Evolutionary conservation across 2,888 invertebrate genomes (phyloP).

Genomic region (Apotomis capreana): DNA sequence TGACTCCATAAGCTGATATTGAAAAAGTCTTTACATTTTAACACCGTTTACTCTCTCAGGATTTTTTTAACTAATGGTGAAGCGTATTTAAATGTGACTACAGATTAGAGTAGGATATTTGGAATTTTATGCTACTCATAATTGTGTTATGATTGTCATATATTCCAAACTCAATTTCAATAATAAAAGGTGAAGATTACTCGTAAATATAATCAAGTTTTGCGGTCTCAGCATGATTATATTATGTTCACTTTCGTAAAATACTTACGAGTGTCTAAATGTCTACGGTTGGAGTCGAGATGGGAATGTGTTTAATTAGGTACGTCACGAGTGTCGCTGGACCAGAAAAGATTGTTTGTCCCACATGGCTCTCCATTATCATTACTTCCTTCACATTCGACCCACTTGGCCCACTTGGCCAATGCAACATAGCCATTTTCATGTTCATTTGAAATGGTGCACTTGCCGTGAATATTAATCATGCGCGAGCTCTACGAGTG

Average conservation of each 20-base stretch:
- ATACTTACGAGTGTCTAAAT: conserved; percentile 50
- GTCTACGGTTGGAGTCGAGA: conserved; percentile 59
- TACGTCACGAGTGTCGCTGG: conserved; percentile 52
- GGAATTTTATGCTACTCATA: no score
- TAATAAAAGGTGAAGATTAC: no score
- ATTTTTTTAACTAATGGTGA: neutral
- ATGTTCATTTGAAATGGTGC: conserved; percentile 47
- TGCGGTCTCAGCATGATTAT: neutral
- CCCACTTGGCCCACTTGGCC: conserved; percentile 48
- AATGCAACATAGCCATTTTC: conserved; percentile 43
- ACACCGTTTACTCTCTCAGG: neutral
- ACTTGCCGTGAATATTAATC: conserved; percentile 52
- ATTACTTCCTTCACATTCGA: conserved; percentile 34
- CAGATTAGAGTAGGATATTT: no score
- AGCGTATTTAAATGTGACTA: no score
- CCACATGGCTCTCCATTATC: neutral
- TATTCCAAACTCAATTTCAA: no score
- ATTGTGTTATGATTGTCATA: no score
- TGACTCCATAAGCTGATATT: neutral
- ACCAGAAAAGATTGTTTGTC: conserved; percentile 52
- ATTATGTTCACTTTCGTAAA: no score
- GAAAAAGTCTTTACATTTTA: neutral
- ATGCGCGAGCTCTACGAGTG: conserved; percentile 46
- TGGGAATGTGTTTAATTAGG: conserved; percentile 64
- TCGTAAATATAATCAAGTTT: no score